Conservation (phyloP, 2,113 vertebrate genomes). For the Columba janthina region DNA sequence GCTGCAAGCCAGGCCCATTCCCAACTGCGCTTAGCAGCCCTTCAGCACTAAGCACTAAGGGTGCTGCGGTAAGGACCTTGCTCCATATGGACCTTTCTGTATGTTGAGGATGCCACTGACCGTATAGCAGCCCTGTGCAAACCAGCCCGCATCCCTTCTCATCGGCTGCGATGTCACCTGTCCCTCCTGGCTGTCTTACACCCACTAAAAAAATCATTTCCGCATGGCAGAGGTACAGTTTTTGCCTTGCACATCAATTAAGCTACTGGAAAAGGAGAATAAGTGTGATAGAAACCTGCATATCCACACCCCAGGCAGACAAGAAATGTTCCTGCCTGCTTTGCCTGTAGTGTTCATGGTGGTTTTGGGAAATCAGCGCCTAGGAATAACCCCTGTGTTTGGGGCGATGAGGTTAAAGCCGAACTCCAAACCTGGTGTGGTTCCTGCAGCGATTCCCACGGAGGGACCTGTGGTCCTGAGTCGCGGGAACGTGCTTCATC, state of each 20-base stretch:
- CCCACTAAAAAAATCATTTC: not conserved
- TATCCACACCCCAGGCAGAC: not conserved
- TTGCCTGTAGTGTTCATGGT: fast-evolving
- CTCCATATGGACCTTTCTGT: not conserved
- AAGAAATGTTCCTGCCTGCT: not conserved
- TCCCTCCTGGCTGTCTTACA: not conserved
- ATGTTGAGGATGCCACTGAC: not conserved
- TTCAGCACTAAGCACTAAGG: not conserved
- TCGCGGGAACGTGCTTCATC: fast-evolving
- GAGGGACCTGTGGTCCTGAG: not conserved
- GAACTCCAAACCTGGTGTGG: not conserved
- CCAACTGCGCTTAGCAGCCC: not conserved
- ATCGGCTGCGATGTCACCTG: not conserved
- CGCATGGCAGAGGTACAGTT: not conserved
- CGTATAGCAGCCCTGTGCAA: fast-evolving
- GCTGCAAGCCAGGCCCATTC: not conserved
- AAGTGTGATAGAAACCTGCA: not conserved
- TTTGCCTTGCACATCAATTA: not conserved
- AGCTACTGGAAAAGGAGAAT: not conserved
- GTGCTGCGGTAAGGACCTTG: not conserved
- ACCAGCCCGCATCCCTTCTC: not conserved
- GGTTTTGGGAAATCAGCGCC: not conserved
- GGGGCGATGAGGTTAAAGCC: not conserved
- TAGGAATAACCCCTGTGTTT: not conserved
- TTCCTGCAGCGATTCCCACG: not conserved